Evolutionary conservation across 1,140 invertebrate species (phyloP).

Genomic region (Melanaphis sacchari): DNA sequence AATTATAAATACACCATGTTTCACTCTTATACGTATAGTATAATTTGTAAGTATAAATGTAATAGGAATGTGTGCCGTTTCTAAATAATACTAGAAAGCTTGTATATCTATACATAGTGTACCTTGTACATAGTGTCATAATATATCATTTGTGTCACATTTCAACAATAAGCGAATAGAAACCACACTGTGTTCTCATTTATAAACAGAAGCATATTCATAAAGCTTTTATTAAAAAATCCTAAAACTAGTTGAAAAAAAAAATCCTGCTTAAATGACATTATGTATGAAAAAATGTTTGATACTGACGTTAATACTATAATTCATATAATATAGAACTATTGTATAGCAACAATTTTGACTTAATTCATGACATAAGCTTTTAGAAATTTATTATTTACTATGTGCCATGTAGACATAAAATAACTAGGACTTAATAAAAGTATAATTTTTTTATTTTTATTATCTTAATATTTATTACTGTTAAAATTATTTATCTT

Average conservation of each 20-base stretch:
- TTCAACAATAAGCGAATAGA: neutral
- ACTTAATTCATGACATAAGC: neutral
- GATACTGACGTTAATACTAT: too few species aligned
- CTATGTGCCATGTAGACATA: neutral
- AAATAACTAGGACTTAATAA: neutral
- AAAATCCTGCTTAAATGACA: neutral
- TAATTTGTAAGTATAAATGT: neutral
- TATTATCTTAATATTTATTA: neutral
- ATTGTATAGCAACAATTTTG: neutral
- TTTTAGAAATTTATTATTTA: neutral
- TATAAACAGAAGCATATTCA: neutral
- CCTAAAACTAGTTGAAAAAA: neutral
- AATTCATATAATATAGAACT: neutral
- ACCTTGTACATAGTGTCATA: too few species aligned
- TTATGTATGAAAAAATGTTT: neutral
- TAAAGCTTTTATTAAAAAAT: too few species aligned
- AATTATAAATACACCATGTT: constrained; percentile 7
- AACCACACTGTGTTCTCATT: neutral
- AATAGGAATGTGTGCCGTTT: neutral
- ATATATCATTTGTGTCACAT: neutral
- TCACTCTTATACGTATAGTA: neutral
- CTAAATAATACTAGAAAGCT: neutral
- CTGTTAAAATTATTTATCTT: neutral
- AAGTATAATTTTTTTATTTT: neutral
- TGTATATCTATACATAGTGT: too few species aligned